Conservation (phyloP, 2,797 vertebrate species). For the Amniataba percoides region DNA sequence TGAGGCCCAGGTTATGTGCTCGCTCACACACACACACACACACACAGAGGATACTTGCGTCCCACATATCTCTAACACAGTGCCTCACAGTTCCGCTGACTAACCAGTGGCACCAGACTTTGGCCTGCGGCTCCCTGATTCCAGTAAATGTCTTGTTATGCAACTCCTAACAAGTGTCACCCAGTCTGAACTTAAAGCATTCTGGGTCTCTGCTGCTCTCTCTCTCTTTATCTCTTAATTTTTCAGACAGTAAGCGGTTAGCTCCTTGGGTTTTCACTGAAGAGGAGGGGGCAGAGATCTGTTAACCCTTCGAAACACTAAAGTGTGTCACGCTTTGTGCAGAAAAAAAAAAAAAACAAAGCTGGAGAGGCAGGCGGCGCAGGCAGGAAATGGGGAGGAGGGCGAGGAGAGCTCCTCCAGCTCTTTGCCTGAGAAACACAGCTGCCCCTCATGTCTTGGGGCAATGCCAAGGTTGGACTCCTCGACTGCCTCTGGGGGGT, state of each 20-base stretch:
- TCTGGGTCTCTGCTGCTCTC: conserved; percentile 49
- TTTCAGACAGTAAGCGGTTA: conserved; percentile 43
- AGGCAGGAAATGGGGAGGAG: conserved; percentile 74
- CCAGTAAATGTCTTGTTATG: conserved; percentile 88
- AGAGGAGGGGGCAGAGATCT: neutral
- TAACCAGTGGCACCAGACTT: conserved; percentile 88
- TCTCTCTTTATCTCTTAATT: conserved; percentile 40
- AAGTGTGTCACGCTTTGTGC: conserved; percentile 60
- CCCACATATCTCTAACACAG: conserved; percentile 78
- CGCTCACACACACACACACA: conserved; percentile 24
- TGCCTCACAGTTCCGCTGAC: conserved; percentile 83
- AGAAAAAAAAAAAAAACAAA: conserved; percentile 2
- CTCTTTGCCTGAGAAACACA: conserved; percentile 77
- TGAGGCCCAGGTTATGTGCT: conserved; percentile 76
- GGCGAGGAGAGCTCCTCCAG: conserved; percentile 63
- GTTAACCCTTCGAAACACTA: conserved; percentile 52
- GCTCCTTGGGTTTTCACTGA: conserved; percentile 10
- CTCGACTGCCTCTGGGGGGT: conserved; percentile 53
- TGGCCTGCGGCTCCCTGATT: conserved; percentile 86
- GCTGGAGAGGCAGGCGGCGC: conserved; percentile 51
- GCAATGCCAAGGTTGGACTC: conserved; percentile 74
- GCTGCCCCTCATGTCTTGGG: conserved; percentile 82
- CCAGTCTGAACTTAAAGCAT: conserved; percentile 80
- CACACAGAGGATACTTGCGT: conserved; percentile 60
- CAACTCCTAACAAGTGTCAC: conserved; percentile 86